Percentiles rank a stretch among this genome's conserved stretches.
Evolutionary conservation across 2,113 vertebrate species (phyloP).

Genomic region (Willisornis vidua): DNA sequence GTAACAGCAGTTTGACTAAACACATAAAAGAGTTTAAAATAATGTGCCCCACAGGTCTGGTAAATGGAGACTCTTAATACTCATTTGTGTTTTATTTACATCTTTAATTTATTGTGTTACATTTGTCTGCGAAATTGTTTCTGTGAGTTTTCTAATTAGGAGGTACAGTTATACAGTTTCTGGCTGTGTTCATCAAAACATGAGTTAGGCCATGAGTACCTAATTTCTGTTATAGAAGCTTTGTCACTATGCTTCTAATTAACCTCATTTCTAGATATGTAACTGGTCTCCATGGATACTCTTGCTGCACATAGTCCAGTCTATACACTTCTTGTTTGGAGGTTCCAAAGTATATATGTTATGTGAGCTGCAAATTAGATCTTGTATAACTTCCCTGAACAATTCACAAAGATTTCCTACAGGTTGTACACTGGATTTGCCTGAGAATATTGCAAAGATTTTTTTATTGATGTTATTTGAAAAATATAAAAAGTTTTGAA

Average conservation of each 20-base stretch:
- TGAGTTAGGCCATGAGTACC: background rate
- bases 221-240: background rate
- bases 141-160: background rate
- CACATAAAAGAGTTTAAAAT: background rate
- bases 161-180: background rate
- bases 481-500: background rate
- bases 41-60: background rate
- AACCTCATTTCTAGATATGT: background rate
- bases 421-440: background rate
- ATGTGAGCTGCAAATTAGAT: background rate
- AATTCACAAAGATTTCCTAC: background rate
- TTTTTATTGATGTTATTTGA: background rate
- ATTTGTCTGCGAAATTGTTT: background rate
- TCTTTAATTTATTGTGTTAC: background rate
- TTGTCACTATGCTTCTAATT: background rate
- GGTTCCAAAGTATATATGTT: background rate
- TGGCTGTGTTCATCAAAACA: background rate
- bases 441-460: background rate
- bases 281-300: background rate
- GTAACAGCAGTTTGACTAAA: background rate
- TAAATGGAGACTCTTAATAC: background rate
- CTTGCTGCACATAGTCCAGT: background rate
- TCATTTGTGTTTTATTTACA: background rate
- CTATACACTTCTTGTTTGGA: background rate
- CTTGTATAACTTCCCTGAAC: background rate